These are phyloP conservation scores for Sphenopsis melanotis DNA, from an alignment of 2,797 vertebrate genomes.

Conservation along the genomic window DNA sequence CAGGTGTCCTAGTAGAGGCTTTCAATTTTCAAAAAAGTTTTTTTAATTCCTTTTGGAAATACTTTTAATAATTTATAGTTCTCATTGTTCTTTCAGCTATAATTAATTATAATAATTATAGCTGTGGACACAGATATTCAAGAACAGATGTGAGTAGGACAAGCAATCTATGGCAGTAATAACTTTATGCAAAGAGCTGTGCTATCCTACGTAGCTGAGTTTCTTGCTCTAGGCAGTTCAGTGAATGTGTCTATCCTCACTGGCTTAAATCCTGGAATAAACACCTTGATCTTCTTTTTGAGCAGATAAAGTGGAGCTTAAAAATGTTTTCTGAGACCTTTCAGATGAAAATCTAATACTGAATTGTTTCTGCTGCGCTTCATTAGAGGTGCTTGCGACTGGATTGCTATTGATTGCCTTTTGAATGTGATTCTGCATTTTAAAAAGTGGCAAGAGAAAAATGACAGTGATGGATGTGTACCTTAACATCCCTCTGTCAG, in stretches of 20 bases:
- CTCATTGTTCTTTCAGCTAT: background rate
- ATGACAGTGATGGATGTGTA: background rate
- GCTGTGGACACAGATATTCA: background rate
- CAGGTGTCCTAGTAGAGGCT: background rate
- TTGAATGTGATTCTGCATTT: conserved; percentile 35
- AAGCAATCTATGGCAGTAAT: background rate
- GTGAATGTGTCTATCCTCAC: background rate
- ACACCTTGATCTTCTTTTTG: background rate
- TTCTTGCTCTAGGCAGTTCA: background rate
- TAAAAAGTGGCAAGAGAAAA: conserved; percentile 19
- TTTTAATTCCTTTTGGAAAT: background rate
- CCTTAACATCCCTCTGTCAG: background rate
- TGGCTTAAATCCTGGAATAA: background rate
- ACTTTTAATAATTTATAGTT: background rate
- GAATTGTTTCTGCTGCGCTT: background rate
- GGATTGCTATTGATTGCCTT: conserved; percentile 35
- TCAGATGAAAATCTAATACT: conserved; percentile 17
- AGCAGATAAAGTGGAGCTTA: background rate
- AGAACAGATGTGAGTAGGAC: background rate
- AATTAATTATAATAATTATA: background rate
- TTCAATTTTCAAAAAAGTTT: background rate
- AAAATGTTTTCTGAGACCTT: background rate
- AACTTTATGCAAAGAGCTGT: background rate
- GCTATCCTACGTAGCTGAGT: background rate
- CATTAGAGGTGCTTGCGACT: background rate